Evolutionary conservation across 1,140 invertebrate genomes (phyloP).

Genomic region (Cherax quadricarinatus): DNA sequence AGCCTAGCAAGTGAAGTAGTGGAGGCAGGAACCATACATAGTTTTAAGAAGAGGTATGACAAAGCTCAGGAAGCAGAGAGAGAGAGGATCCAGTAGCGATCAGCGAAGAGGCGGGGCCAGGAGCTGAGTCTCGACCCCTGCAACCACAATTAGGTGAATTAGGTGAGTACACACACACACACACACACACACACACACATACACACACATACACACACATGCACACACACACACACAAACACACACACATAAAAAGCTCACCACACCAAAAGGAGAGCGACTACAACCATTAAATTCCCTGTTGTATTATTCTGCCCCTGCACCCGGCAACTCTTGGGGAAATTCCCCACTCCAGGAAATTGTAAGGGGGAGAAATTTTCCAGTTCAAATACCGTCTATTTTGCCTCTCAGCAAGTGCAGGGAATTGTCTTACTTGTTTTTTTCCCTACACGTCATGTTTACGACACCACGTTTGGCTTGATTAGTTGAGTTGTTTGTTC

Average conservation of each 20-base stretch:
- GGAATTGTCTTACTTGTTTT: neutral
- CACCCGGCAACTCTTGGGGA: neutral
- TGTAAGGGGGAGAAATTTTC: neutral
- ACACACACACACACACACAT: neutral
- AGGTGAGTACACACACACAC: neutral
- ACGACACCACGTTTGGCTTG: too few relatives aligned
- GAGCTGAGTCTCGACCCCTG: too few relatives aligned
- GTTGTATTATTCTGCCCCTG: neutral
- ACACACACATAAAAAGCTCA: neutral
- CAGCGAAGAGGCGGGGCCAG: too few relatives aligned
- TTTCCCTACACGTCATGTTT: neutral
- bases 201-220: neutral
- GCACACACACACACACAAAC: neutral
- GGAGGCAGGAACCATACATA: too few relatives aligned
- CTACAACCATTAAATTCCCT: neutral
- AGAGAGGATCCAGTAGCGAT: too few relatives aligned
- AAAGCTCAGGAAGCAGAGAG: too few relatives aligned
- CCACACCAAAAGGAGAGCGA: neutral
- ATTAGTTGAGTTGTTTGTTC: too few relatives aligned
- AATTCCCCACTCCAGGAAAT: neutral
- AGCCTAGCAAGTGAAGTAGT: too few relatives aligned
- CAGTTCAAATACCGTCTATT: neutral
- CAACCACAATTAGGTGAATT: too few relatives aligned
- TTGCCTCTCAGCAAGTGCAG: neutral
- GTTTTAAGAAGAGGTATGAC: too few relatives aligned